Base-by-base conservation (phyloP, 2,797 vertebrate genomes). In the Chanos chanos region DNA sequence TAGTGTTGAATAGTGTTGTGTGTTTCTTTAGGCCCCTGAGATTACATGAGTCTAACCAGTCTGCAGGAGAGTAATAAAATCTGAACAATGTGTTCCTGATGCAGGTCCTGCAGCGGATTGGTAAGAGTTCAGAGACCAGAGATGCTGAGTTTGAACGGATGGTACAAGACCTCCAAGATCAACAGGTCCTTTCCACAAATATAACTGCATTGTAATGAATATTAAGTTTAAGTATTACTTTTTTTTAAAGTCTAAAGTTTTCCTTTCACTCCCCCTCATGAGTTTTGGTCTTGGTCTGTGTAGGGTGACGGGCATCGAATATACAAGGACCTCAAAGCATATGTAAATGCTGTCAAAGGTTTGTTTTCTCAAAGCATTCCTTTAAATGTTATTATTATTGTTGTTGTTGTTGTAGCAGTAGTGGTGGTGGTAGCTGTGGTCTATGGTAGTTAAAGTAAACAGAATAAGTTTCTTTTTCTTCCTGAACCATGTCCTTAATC, bases 41-140 rank as follows among this genome's bases (percentile, higher is more conserved):
- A n/a, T n/a, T n/a, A n/a, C n/a, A n/a, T n/a, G n/a, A n/a, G n/a
- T n/a, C n/a, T n/a, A n/a, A n/a, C n/a, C n/a, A n/a, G n/a, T n/a
- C n/a, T n/a, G n/a, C n/a, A n/a, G n/a, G n/a, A n/a, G n/a, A 10
- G 3, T 10, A 43, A 9, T 10, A 21, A 3, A n/a, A n/a, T n/a
- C n/a, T n/a, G n/a, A n/a, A n/a, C n/a, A n/a, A n/a, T n/a, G 2
- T 43, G 12, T 51, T 48, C 3, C 7, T 22, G n/a, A 49, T 34
- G 8, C 78, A 99, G 96, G 94, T 99, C 3, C 78, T 95, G 60
- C 95, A 98, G 64, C 96, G 81, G 77, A 64, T 99, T 77, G 94
- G 95, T 9, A 96, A 95, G 83, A 86, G 89, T 0, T 84, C 89
- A 49, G 95, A 95, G 83, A 96, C 90, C 24, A 94, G 89, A 85